Conservation (phyloP, 2,797 vertebrate genomes). For the Denticeps clupeoides region DNA sequence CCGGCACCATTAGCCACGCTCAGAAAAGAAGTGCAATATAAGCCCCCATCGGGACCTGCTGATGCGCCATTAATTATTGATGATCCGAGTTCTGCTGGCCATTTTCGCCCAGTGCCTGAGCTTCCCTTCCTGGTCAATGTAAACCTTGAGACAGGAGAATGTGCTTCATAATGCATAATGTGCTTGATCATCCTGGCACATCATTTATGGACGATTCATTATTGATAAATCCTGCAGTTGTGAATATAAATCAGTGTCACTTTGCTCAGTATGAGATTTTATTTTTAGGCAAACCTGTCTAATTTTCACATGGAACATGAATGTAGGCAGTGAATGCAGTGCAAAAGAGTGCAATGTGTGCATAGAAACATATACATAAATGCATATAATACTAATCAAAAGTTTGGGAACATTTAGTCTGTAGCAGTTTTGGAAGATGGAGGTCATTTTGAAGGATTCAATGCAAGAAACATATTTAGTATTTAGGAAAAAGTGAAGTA, state of each 20-base stretch:
- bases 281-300: conserved; percentile 20
- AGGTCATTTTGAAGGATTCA: too few species aligned
- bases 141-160: conserved; percentile 6
- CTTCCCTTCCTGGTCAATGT: conserved; percentile 2
- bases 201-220: conserved; percentile 30
- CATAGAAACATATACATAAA: too few species aligned
- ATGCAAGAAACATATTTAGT: too few species aligned
- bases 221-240: conserved; percentile 18
- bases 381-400: too few species aligned
- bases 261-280: conserved; percentile 4
- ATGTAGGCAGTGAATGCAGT: too few species aligned
- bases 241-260: conserved; percentile 17
- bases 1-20: conserved; percentile 63
- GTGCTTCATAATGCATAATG: conserved; percentile 19
- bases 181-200: conserved; percentile 25
- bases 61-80: conserved; percentile 78
- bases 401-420: too few species aligned
- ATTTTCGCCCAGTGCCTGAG: conserved; percentile 3
- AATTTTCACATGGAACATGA: too few species aligned
- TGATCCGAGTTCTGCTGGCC: conserved; percentile 51
- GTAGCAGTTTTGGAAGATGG: too few species aligned
- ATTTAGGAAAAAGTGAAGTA: too few species aligned
- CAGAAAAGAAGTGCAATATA: conserved; percentile 71
- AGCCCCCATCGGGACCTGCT: conserved; percentile 69
- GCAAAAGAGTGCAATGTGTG: too few species aligned